Base-by-base conservation (phyloP, 2,797 vertebrate genomes). In the Macropus fuliginosus region DNA sequence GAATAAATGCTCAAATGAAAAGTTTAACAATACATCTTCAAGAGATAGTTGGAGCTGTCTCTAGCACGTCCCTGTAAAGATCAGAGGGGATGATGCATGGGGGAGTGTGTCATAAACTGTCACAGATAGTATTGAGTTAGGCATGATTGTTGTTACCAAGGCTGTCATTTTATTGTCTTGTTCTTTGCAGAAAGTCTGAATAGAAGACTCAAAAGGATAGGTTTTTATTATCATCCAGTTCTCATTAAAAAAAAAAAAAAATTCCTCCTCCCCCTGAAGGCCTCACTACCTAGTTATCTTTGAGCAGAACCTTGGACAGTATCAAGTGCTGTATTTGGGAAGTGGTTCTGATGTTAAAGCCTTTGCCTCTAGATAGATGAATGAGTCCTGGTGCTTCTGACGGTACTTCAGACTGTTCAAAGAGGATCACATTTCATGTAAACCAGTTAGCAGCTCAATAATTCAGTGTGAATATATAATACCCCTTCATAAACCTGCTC, bases 211-310 rank as follows among this genome's bases (percentile, higher is more conserved):
- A 27, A 87, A 87, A 50, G 24, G 24, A 87, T 50, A 50, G 74
- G 40, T 87, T 46, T 81, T 27, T 3, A 81, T 46, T 81, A 81
- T 27, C 40, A 87, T 87, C 10, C 3, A 4, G 40, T 87, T 87
- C 74, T 87, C 74, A 46, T 50, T 21, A 21, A 74, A 40, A 74
- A 46, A 66, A n/a, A 34, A 13, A 55, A 27, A 29, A 55, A 0
- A 31, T 9, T 1, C 0, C 46, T 0, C 5, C 13, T 18, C 21
- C 50, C 1, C 1, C 16, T 12, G 28, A 13, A 5, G 5, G 46
- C n/a, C 34, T 18, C 6, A 54, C 91, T 31, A 18, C 8, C 3
- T 62, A 55, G 13, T 0, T 14, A n/a, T 24, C 66, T 81, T 81
- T 81, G 66, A 81, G 8, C 66, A 81, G 54, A 90, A 31, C 54